Evolutionary conservation across 2,113 vertebrate species (phyloP).

Genomic region (Pterocles orientalis): DNA sequence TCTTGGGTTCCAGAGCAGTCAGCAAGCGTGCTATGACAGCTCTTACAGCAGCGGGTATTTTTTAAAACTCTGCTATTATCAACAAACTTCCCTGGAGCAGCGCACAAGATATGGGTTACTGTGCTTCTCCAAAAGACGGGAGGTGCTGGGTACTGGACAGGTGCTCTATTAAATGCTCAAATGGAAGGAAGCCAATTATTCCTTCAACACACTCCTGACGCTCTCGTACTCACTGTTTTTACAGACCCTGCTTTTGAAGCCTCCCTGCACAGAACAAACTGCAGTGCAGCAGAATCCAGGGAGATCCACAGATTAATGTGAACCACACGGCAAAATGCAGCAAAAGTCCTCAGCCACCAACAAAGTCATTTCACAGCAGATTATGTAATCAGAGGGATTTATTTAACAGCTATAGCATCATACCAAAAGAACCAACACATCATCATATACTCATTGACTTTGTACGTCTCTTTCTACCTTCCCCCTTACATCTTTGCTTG

Average conservation of each 20-base stretch:
- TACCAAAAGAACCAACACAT: neutral
- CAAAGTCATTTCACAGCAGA: slow-evolving; percentile 7
- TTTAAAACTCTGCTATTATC: neutral
- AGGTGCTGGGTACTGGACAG: neutral
- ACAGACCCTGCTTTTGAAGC: neutral
- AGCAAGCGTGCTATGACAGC: neutral
- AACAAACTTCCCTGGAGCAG: neutral
- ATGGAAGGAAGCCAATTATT: slow-evolving; percentile 38
- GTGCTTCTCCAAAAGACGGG: slow-evolving; percentile 8
- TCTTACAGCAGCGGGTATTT: neutral
- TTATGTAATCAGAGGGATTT: slow-evolving; percentile 1
- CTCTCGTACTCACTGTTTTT: neutral
- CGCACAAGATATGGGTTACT: neutral
- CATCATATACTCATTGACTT: neutral
- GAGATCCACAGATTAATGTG: slow-evolving; percentile 16
- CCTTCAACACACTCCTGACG: neutral
- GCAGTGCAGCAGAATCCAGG: neutral
- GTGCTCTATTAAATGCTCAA: slow-evolving; percentile 20
- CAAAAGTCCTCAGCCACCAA: neutral
- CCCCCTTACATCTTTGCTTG: neutral
- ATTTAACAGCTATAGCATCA: neutral
- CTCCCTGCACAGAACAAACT: neutral
- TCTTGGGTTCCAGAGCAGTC: neutral
- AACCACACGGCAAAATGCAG: slow-evolving; percentile 10
- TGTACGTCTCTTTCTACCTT: neutral